phyloP scores from a whole-genome alignment of 2,797 vertebrate genomes.

The Urophycis tenuis region DNA sequence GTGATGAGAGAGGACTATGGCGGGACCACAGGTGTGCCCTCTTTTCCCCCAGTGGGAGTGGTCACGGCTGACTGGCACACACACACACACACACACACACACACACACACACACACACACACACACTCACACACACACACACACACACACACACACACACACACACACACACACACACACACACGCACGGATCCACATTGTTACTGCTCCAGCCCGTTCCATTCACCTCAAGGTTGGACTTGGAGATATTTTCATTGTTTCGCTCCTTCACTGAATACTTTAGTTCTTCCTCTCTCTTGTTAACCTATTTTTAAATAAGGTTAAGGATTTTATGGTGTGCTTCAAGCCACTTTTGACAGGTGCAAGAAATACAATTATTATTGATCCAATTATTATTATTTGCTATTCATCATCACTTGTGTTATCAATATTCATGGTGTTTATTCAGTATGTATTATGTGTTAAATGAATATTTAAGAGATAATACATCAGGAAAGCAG shows the following conservation, averaged over 20 bases:
- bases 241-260: too few relatives aligned
- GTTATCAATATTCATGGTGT: neutral
- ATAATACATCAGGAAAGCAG: neutral
- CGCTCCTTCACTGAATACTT: too few relatives aligned
- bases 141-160: constrained; percentile 2
- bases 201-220: constrained; percentile 27
- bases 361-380: neutral
- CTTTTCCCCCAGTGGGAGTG: constrained; percentile 46
- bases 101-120: neutral
- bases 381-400: neutral
- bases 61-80: constrained; percentile 52
- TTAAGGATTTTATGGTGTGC: neutral
- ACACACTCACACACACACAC: constrained; percentile 7
- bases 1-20: constrained; percentile 61
- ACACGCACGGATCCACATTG: constrained; percentile 36
- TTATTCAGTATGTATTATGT: too few relatives aligned
- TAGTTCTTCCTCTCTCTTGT: neutral
- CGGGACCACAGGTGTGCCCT: constrained; percentile 59
- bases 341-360: neutral
- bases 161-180: neutral
- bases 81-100: constrained; percentile 2
- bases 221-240: neutral
- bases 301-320: neutral
- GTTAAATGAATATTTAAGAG: neutral
- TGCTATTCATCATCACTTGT: neutral